Evolutionary conservation across 2,888 invertebrate genomes (phyloP), one percentile per base, ranked within the genome.

Genomic region (Platynereis dumerilii): DNA sequence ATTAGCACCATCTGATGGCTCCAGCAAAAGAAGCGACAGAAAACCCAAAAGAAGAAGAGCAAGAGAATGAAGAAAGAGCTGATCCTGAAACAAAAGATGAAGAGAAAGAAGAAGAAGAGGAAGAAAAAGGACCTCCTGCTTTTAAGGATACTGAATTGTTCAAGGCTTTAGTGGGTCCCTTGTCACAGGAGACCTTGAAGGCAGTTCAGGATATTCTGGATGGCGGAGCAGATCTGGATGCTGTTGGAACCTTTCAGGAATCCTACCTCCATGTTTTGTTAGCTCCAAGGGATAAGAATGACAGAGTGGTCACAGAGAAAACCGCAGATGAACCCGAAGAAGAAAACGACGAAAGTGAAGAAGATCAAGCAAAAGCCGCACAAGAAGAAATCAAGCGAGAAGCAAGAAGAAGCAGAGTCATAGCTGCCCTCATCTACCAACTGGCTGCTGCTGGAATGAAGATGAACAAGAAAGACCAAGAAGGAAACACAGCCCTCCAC

Each of bases 221-320:
- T n/a, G 17, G 17, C 17, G 48, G 48, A 7, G n/a, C 20, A 20
- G 48, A 48, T 48, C 7, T 48, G 48, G 7, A 48, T 48, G 48
- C n/a, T n/a, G 22, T 20, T n/a, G 48, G 48, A n/a, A n/a, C n/a
- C 5, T 48, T 20, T n/a, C 20, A 5, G 7, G 48, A 48, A n/a
- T 20, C 48, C 7, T 48, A 20, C n/a, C 17, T 48, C 3, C 48
- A 48, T 48, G 48, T 48, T 48, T n/a, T 48, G 3, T 7, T 48
- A n/a, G 48, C 48, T 48, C 48, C 48, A 48, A 48, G 48, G 48
- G 48, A 48, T 20, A 48, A 48, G 3, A 5, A 34, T 34, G 34
- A 34, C 12, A 12, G 5, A 7, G 48, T 22, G 7, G 7, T 22
- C 10, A n/a, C 48, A 48, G 48, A 48, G 17, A 48, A n/a, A 5